A percentile compares a stretch with the other conserved stretches of the same genome.
Conservation (phyloP, 2,113 vertebrate species). For the Sprattus sprattus region DNA sequence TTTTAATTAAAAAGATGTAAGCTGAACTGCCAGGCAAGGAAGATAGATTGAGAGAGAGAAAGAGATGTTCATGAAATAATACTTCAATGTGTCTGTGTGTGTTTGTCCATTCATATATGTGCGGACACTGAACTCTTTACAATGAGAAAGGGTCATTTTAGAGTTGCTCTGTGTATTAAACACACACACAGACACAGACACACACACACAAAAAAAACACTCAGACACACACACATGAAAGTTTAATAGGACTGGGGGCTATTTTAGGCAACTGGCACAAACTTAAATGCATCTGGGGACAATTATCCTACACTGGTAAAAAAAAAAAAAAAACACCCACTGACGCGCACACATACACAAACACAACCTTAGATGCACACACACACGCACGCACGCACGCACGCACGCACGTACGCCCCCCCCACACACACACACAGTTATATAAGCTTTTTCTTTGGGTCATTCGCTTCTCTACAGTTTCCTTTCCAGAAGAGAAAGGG, state of each 20-base stretch:
- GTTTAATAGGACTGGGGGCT: slow-evolving; percentile 63
- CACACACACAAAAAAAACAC: slow-evolving; percentile 10
- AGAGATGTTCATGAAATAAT: background rate
- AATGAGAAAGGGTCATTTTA: background rate
- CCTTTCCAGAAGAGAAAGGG: background rate
- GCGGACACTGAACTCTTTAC: background rate
- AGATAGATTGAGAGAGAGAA: background rate
- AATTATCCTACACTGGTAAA: slow-evolving; percentile 62
- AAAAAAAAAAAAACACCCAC: slow-evolving; percentile 37
- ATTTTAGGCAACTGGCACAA: slow-evolving; percentile 74
- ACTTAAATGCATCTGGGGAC: slow-evolving; percentile 74
- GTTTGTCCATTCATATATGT: background rate
- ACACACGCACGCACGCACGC: slow-evolving; percentile 20
- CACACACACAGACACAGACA: slow-evolving; percentile 12
- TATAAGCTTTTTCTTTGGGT: background rate
- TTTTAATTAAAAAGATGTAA: too few species aligned
- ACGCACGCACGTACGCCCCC: slow-evolving; percentile 36
- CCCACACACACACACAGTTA: background rate
- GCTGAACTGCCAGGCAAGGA: slow-evolving; percentile 6
- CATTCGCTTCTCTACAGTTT: background rate
- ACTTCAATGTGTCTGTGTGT: background rate
- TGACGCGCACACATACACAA: slow-evolving; percentile 31
- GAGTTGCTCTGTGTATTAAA: background rate
- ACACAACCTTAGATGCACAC: background rate
- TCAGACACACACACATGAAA: slow-evolving; percentile 10